These are phyloP conservation scores for Limosa lapponica DNA, from an alignment of 2,797 vertebrate species.

Conservation along the genomic window DNA sequence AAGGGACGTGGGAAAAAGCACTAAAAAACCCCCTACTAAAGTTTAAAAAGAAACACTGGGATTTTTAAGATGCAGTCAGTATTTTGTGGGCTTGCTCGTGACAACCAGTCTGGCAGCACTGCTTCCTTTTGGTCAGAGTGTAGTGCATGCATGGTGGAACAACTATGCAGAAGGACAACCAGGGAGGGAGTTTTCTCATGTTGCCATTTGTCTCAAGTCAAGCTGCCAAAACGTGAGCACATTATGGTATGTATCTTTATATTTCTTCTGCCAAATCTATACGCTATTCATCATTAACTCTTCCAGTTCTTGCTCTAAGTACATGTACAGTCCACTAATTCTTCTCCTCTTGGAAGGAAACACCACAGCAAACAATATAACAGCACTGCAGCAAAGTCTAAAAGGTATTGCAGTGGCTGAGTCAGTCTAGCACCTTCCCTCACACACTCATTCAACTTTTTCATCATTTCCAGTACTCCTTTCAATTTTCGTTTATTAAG, in stretches of 20 bases:
- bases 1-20: not conserved
- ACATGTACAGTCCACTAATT: not conserved
- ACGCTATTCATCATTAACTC: not conserved
- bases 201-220: not conserved
- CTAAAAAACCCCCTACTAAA: not conserved
- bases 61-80: not conserved
- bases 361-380: not conserved
- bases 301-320: not conserved
- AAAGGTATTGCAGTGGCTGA: not conserved
- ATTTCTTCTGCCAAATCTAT: not conserved
- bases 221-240: not conserved
- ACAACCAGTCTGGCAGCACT: not conserved
- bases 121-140: not conserved
- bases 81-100: not conserved
- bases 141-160: rapidly evolving
- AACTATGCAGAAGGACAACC: rapidly evolving
- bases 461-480: not conserved
- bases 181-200: not conserved
- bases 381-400: not conserved
- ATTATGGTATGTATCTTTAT: not conserved
- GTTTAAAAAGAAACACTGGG: not conserved
- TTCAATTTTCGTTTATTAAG: not conserved
- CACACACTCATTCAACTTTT: not conserved
- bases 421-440: not conserved
- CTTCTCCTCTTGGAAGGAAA: not conserved